phyloP scores from a whole-genome alignment of 2,888 invertebrate species.

The Selenia dentaria region DNA sequence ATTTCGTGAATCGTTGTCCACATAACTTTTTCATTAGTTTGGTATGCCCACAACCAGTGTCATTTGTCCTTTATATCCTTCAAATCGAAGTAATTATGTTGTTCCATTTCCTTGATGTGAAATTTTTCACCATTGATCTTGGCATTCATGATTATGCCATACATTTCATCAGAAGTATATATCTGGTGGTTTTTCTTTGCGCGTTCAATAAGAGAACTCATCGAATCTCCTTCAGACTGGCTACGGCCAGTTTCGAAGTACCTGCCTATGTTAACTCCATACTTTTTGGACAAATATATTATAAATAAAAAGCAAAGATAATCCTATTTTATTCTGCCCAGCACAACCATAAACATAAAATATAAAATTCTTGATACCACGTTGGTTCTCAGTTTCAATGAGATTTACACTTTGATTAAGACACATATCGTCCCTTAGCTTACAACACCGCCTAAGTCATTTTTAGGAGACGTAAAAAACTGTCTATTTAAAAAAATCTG shows the following conservation, averaged over 20 bases:
- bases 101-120: no score
- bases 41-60: no score
- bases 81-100: no score
- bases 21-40: no score
- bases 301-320: constrained; percentile 8
- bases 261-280: constrained; percentile 12
- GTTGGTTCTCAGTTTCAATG: background rate
- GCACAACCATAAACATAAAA: background rate
- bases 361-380: constrained; percentile 4
- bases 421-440: no score
- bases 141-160: background rate
- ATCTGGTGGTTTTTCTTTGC: background rate
- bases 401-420: no score
- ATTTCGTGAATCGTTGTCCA: no score
- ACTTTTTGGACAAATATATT: constrained; percentile 4
- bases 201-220: constrained; percentile 18
- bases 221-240: constrained; percentile 24
- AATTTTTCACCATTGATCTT: background rate
- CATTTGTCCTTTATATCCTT: no score
- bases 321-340: background rate
- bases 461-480: no score
- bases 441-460: no score
- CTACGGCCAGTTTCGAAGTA: constrained; percentile 24
- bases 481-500: no score
- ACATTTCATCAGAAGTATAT: background rate